Percentiles rank a stretch among this genome's conserved stretches.
Evolutionary conservation across 2,797 vertebrate species (phyloP).

Genomic region (Squalus acanthias): DNA sequence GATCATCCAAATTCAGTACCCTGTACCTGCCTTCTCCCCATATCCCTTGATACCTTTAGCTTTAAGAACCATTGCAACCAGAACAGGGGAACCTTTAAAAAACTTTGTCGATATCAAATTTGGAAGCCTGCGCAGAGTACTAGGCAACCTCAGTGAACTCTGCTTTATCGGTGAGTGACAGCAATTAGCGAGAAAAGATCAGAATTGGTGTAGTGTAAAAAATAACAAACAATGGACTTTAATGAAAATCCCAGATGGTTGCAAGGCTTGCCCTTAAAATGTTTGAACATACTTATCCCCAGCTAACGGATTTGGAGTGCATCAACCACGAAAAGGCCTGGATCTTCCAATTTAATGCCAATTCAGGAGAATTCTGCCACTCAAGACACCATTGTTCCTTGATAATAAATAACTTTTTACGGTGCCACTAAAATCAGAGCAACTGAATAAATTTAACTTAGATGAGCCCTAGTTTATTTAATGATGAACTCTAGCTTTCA

Average conservation of each 20-base stretch:
- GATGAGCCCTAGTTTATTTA: neutral
- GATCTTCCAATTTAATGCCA: neutral
- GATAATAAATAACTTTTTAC: neutral
- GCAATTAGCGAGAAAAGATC: neutral
- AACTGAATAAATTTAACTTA: neutral
- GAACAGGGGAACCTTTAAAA: neutral
- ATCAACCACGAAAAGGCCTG: neutral
- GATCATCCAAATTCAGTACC: too few relatives aligned
- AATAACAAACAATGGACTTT: conserved; percentile 30
- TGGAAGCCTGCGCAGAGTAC: neutral
- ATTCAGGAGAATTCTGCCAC: conserved; percentile 15
- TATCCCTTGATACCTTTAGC: too few relatives aligned
- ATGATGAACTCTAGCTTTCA: neutral
- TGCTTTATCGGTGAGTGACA: neutral
- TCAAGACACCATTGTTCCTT: conserved; percentile 16
- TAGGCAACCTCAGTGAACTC: conserved; percentile 41
- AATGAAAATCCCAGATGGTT: neutral
- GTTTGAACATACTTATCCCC: neutral
- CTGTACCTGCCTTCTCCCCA: too few relatives aligned
- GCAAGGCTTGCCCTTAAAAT: neutral
- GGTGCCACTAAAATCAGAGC: neutral
- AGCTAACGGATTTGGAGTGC: neutral
- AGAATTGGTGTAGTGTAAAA: neutral
- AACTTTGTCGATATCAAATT: neutral
- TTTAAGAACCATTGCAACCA: neutral